These are phyloP conservation scores for Miichthys miiuy DNA, from an alignment of 2,797 vertebrate genomes.

Conservation along the genomic window DNA sequence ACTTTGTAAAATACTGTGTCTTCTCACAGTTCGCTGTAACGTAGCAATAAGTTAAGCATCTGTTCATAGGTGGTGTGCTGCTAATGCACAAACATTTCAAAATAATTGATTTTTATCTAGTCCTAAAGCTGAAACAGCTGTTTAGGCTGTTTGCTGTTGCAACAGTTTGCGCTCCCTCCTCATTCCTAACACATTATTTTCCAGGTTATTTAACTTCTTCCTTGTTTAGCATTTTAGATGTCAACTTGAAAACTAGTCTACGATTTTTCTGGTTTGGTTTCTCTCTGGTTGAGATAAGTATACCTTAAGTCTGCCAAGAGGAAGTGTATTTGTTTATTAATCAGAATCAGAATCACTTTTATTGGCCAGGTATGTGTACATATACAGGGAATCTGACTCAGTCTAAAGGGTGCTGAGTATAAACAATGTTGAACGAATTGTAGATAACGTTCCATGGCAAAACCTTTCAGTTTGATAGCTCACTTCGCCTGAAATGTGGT, in stretches of 20 bases:
- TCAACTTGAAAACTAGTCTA: not conserved
- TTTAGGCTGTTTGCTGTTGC: not conserved
- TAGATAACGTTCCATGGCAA: not conserved
- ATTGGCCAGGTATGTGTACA: no score
- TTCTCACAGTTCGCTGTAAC: not conserved
- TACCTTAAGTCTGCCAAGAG: not conserved
- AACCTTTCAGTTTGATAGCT: not conserved
- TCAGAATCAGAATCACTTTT: no score
- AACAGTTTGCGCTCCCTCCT: not conserved
- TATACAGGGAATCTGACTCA: no score
- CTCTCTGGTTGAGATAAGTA: constrained; percentile 4
- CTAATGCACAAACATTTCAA: not conserved
- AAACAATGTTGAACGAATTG: not conserved
- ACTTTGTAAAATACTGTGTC: not conserved
- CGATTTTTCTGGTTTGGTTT: not conserved
- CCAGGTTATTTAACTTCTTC: not conserved
- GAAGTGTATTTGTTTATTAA: constrained; percentile 8
- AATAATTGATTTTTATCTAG: not conserved
- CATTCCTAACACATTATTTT: not conserved
- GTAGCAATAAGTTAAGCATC: not conserved
- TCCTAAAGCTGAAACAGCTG: not conserved
- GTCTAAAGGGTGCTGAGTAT: not conserved
- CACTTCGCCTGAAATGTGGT: not conserved
- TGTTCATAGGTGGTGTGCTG: not conserved
- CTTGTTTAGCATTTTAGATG: not conserved